Percentiles rank a stretch among this genome's conserved stretches.
phyloP scores from a whole-genome alignment of 2,113 vertebrate genomes.

The Phodopus roborovskii region DNA sequence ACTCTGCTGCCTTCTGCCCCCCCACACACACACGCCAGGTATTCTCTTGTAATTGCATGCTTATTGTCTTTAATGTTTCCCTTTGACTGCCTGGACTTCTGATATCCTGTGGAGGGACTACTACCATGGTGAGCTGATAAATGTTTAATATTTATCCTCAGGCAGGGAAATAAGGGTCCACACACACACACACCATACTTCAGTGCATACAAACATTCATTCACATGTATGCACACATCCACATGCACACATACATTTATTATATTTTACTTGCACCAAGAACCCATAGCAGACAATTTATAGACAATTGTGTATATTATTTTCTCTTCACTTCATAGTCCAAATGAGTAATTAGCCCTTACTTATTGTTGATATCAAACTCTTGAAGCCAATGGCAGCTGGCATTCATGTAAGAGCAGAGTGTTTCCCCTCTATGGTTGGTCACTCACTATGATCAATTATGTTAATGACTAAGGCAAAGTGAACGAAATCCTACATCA shows the following conservation, averaged over 20 bases:
- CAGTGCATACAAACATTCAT: neutral
- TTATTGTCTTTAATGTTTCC: conserved; percentile 3
- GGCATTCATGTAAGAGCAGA: neutral
- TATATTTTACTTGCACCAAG: neutral
- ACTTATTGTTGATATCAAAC: neutral
- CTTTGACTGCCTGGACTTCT: neutral
- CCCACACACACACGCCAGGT: neutral
- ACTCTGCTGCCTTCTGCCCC: neutral
- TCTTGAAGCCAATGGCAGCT: neutral
- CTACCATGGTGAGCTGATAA: neutral
- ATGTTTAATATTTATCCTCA: neutral
- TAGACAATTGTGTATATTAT: neutral
- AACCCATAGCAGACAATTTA: neutral
- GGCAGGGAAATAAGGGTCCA: neutral
- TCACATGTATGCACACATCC: neutral
- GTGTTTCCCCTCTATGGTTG: neutral
- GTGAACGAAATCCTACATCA: neutral
- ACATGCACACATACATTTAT: neutral
- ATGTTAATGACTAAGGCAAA: neutral
- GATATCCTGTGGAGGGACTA: neutral
- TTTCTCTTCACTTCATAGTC: neutral
- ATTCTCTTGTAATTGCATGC: neutral
- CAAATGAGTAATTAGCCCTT: neutral
- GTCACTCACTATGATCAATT: neutral
- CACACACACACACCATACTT: neutral